Evolutionary conservation across 1,140 invertebrate species (phyloP), one percentile per base, ranked within the genome.

Genomic region (Centruroides sculpturatus): DNA sequence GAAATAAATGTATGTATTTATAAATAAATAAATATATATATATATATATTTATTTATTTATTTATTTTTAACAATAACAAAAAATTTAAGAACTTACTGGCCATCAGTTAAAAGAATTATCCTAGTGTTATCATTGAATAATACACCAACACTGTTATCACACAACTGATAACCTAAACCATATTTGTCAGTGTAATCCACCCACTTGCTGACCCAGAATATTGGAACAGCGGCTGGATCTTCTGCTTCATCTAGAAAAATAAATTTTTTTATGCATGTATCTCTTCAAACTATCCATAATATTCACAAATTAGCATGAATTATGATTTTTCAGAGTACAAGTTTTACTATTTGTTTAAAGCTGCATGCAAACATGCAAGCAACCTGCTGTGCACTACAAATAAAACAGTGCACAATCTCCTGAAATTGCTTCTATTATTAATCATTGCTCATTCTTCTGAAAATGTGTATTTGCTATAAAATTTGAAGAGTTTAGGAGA

Each of bases 191-290:
- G 81, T 82, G 69, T 84, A 85, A 67, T 84, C 83, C 3, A 84
- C 82, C 83, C 83, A 84, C 70, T 83, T 83, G 59, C 76, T 76
- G 49, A 99, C 84, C 94, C 95, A 98, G 66, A 96, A 83, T 54
- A 98, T 82, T 6, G 96, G 95, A 66, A 93, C 86, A 4, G 86
- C 82, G 8, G 85, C 88, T 5, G 94, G 94, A 79, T 98, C 91
- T 64, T 90, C 86, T 72, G 89, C 84, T 69, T 97, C 93, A 76
- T 96, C 92, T 75, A 65, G 3, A 68, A 69, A 64, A 9, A 47
- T 50, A n/a, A 50, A 61, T 47, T 7, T n/a, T n/a, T 46, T 56
- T n/a, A n/a, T n/a, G n/a, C n/a, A 6, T n/a, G 50, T 10, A 8
- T 51, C n/a, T n/a, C 1, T 49, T n/a, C 10, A 49, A n/a, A n/a